Evolutionary conservation across 2,888 invertebrate species (phyloP), one percentile per base, ranked within the genome.

Genomic region (Choreutis nemorana): DNA sequence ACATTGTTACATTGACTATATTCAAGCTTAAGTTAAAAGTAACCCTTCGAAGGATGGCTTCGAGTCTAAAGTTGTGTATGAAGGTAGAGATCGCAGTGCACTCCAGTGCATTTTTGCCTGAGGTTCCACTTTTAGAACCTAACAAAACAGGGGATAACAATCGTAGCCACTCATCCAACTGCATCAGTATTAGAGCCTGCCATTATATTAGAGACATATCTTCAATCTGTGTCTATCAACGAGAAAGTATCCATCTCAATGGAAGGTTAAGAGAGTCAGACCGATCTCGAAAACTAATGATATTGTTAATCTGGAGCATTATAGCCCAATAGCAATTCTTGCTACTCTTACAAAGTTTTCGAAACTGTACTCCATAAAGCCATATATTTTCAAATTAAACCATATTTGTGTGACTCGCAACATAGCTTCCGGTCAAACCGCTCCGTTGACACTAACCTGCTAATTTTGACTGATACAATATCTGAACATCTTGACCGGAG

Each of bases 271-370:
- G 10, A 23, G 30, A 20, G 32, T 34, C 1, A 30, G 16, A 4
- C 32, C 32, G 6, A 29, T 31, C 3, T 18, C 31, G 6, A 14
- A 34, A 26, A 28, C 25, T 7, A 5, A 15, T 4, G 21, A 33
- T 8, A 28, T 18, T 6, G 9, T 22, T 4, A 2, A 13, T 10
- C 25, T 30, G 1, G 30, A 30, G 9, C 11, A 9, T 6, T 28
- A 33, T 21, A 20, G 33, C 4, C 28, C 33, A 3, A 33, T 33
- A 2, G 33, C 33, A 8, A 25, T 34, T n/a, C 26, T 31, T 9
- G 28, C 31, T 4, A 11, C 31, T 8, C 15, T 22, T 5, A 28
- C 34, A 2, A 34, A 34, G 23, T n/a, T 34, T 2, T 31, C 18
- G 9, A 28, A 34, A 26, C 10, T 4, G 26, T 34, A 2, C n/a